A percentile compares a stretch with the other conserved stretches of the same genome.
Evolutionary conservation across 2,797 vertebrate species (phyloP).

Genomic region (Rhyacichthys aspro): DNA sequence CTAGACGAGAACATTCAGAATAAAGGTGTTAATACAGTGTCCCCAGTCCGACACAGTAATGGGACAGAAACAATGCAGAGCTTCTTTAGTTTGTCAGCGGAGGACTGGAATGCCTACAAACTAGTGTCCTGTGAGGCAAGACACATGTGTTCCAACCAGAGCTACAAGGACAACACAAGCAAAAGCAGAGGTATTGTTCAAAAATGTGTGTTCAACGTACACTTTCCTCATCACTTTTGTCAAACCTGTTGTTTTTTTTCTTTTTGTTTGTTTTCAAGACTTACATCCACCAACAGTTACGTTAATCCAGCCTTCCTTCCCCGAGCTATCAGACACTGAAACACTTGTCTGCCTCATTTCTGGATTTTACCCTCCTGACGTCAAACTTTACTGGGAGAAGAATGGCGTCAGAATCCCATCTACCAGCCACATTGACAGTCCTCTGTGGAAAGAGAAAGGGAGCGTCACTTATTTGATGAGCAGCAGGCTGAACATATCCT

Average conservation of each 20-base stretch:
- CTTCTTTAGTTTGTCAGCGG: conserved; percentile 37
- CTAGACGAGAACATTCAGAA: background rate
- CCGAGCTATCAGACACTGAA: conserved; percentile 33
- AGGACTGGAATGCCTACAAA: conserved; percentile 53
- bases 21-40: rapidly evolving
- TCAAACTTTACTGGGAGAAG: conserved; percentile 67
- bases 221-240: background rate
- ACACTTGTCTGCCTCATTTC: conserved; percentile 65
- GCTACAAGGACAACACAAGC: conserved; percentile 33
- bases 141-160: conserved; percentile 51
- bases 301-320: conserved; percentile 54
- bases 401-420: conserved; percentile 38
- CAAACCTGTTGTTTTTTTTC: background rate
- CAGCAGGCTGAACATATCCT: conserved; percentile 60
- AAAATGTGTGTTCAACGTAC: background rate
- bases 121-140: conserved; percentile 67
- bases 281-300: conserved; percentile 53
- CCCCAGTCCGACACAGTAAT: conserved; percentile 45
- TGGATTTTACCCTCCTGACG: conserved; percentile 69
- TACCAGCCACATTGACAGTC: conserved; percentile 55
- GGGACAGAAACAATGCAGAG: conserved; percentile 67
- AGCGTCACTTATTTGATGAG: conserved; percentile 57
- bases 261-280: conserved; percentile 43
- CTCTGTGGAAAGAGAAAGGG: conserved; percentile 35
- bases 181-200: conserved; percentile 73